phyloP scores from a whole-genome alignment of 2,888 invertebrate genomes.

The Nephrotoma flavescens region DNA sequence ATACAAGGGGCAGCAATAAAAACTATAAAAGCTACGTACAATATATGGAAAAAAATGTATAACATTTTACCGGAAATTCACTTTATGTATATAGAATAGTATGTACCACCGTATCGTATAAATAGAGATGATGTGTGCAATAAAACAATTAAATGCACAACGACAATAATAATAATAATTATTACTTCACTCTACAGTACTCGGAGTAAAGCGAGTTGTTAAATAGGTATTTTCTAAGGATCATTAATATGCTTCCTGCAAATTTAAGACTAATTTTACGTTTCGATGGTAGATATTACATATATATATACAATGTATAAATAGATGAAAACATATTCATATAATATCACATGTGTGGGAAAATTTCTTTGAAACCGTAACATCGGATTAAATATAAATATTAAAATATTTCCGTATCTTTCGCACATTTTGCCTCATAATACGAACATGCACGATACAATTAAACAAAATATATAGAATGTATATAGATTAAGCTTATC shows the following conservation, averaged over 20 bases:
- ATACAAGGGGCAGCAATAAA: not conserved
- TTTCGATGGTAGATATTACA: not conserved
- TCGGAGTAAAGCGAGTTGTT: not conserved
- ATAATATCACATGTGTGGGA: too few species aligned
- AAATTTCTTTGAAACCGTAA: too few species aligned
- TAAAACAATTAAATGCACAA: not conserved
- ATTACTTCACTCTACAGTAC: not conserved
- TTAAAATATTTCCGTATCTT: too few species aligned
- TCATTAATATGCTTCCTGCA: not conserved
- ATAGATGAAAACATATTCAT: too few species aligned
- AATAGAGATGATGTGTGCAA: not conserved
- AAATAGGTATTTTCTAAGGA: not conserved
- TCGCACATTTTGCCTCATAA: too few species aligned
- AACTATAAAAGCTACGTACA: not conserved
- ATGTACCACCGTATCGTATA: not conserved
- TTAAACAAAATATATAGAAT: too few species aligned
- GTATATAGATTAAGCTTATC: too few species aligned
- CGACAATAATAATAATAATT: not conserved
- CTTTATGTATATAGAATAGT: not conserved
- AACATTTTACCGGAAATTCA: not conserved
- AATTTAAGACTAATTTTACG: not conserved
- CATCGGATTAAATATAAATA: too few species aligned
- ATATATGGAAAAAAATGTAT: not conserved
- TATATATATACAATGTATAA: too few species aligned
- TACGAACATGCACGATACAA: too few species aligned